phyloP scores from a whole-genome alignment of 2,797 vertebrate species.

The Sciurus carolinensis region DNA sequence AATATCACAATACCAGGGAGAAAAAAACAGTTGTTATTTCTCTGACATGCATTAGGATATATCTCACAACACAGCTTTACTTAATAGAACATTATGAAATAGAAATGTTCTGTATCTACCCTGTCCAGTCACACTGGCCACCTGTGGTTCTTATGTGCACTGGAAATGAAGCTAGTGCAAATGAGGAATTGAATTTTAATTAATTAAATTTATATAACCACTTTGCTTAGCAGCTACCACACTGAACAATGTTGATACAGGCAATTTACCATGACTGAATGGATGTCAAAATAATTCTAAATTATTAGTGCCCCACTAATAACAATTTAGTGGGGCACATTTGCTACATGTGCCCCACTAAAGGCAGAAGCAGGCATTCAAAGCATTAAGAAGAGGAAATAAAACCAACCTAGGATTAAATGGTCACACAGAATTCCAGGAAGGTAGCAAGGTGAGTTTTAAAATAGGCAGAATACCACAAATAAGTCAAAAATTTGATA shows the following conservation, averaged over 20 bases:
- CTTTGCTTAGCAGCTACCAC: not conserved
- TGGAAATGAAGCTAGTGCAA: not conserved
- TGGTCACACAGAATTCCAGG: not conserved
- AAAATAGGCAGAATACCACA: not conserved
- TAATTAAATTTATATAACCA: slow-evolving; percentile 33
- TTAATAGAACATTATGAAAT: not conserved
- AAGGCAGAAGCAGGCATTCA: not conserved
- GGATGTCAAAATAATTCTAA: slow-evolving; percentile 32
- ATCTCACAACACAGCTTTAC: not conserved
- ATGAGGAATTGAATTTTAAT: not conserved
- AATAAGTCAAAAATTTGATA: not conserved
- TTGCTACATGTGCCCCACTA: not conserved
- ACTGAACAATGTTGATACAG: not conserved
- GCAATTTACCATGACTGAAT: not conserved
- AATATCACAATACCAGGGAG: not conserved
- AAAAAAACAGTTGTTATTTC: not conserved
- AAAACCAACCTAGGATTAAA: not conserved
- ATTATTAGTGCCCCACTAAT: not conserved
- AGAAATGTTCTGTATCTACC: not conserved
- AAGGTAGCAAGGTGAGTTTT: not conserved
- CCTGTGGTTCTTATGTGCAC: not conserved
- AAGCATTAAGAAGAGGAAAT: not conserved
- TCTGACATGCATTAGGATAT: not conserved
- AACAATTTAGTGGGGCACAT: too few species aligned
- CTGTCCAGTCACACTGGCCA: not conserved